phyloP scores from a whole-genome alignment of 2,797 vertebrate species.

The Valencia hispanica region DNA sequence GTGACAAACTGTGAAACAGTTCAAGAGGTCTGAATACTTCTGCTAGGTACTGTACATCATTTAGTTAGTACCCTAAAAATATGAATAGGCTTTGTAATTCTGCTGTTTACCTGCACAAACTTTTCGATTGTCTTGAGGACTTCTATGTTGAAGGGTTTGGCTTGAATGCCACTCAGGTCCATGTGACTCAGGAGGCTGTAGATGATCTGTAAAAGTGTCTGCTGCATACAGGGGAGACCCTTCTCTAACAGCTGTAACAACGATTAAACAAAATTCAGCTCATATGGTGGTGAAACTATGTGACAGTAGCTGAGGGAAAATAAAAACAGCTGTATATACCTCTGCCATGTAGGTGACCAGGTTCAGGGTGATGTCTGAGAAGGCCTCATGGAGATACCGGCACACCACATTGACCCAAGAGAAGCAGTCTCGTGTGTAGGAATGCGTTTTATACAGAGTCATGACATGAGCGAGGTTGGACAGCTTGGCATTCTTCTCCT shows the following conservation, averaged over 20 bases:
- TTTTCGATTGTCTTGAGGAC: conserved; percentile 98
- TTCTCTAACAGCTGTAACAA: conserved; percentile 91
- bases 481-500: conserved; percentile 95
- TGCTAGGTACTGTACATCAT: conserved; percentile 10
- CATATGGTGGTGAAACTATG: neutral
- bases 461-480: conserved; percentile 98
- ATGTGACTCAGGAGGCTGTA: conserved; percentile 96
- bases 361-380: conserved; percentile 90
- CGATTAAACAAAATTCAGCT: neutral
- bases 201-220: conserved; percentile 95
- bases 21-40: neutral
- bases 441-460: conserved; percentile 97
- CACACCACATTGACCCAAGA: conserved; percentile 98
- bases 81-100: neutral
- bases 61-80: neutral
- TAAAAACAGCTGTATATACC: conserved; percentile 66
- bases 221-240: conserved; percentile 94
- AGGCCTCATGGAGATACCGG: conserved; percentile 95
- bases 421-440: conserved; percentile 93
- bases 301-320: neutral
- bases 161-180: conserved; percentile 91
- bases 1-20: neutral
- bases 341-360: conserved; percentile 97
- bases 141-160: conserved; percentile 95
- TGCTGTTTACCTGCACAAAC: conserved; percentile 89